These are phyloP conservation scores for Euwallacea fornicatus DNA, from an alignment of 1,140 invertebrate species.

Conservation along the genomic window DNA sequence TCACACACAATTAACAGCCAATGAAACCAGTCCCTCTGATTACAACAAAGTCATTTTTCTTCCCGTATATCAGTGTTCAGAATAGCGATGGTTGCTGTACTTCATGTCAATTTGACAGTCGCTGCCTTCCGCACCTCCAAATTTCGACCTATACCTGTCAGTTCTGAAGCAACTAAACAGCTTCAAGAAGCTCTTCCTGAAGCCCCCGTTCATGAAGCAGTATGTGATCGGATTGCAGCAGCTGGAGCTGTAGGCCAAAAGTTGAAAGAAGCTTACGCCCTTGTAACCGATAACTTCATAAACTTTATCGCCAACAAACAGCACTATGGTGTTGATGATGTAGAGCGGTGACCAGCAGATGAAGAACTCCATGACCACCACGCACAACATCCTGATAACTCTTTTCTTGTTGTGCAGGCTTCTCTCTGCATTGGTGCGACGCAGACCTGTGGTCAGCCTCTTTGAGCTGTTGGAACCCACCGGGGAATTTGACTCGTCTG, in stretches of 20 bases:
- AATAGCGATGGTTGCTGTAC: conserved; percentile 39
- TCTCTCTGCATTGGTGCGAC: conserved; percentile 55
- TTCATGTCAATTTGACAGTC: conserved; percentile 51
- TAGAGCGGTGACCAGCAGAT: conserved; percentile 77
- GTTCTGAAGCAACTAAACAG: conserved; percentile 58
- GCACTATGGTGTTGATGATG: conserved; percentile 64
- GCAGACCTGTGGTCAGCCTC: conserved; percentile 37
- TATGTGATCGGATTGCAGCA: conserved; percentile 78
- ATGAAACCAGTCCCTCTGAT: conserved; percentile 10
- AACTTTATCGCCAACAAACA: conserved; percentile 60
- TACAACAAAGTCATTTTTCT: background rate
- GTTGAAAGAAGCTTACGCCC: conserved; percentile 62
- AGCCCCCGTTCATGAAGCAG: conserved; percentile 74
- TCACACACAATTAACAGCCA: conserved; percentile 21
- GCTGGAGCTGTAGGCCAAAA: conserved; percentile 68
- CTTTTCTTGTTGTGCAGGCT: conserved; percentile 57
- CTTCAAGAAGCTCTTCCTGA: conserved; percentile 64
- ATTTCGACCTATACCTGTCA: conserved; percentile 23
- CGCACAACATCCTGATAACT: conserved; percentile 60
- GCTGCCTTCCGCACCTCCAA: conserved; percentile 37
- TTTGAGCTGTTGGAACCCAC: conserved; percentile 38
- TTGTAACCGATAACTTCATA: conserved; percentile 57
- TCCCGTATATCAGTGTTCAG: conserved; percentile 24
- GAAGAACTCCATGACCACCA: conserved; percentile 75
- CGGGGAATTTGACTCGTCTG: conserved; percentile 42